Evolutionary conservation across 2,797 vertebrate genomes (phyloP), one percentile per base, ranked within the genome.

Genomic region (Acestrorhynchus altus): DNA sequence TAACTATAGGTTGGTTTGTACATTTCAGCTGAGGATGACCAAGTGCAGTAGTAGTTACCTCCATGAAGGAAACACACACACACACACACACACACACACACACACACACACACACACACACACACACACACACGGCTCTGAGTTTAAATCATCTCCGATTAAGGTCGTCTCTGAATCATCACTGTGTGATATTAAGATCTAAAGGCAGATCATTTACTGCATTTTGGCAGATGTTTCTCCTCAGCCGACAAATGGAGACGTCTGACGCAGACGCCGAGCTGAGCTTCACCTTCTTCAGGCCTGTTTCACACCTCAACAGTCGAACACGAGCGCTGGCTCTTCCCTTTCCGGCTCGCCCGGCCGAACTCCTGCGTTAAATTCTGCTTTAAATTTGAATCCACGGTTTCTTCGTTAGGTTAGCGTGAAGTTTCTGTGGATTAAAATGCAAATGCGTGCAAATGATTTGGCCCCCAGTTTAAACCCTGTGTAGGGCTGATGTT

Each of bases 101-200:
- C 52, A 72, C 52, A 39, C 51, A 72, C 70, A 44, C 54, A 59
- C 70, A 26, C 69, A 46, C 15, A 22, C 24, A 35, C 46, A 66
- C 15, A 57, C 22, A 61, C 28, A 44, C 26, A 42, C 60, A 68
- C 51, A 61, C 42, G 13, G 8, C 8, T 59, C 12, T 31, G 15
- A 35, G 15, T 18, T 60, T 31, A 15, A 60, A 39, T n/a, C 22
- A 16, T 44, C 51, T 56, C 51, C 42, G 16, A 18, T 40, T 13
- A 24, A 66, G 22, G 22, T 47, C 24, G 28, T 59, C 51, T 24
- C 31, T 8, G 71, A 51, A 64, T 63, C 59, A 63, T 74, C 46
- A 74, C 60, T 54, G 47, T 56, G 61, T 75, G 73, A 75, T 59
- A 54, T 35, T n/a, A 11, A 20, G 24, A 16, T 35, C 28, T 57